A percentile compares a stretch with the other conserved stretches of the same genome.
These are phyloP conservation scores for Thryonomys swinderianus DNA, from an alignment of 2,113 vertebrate species.

Conservation along the genomic window DNA sequence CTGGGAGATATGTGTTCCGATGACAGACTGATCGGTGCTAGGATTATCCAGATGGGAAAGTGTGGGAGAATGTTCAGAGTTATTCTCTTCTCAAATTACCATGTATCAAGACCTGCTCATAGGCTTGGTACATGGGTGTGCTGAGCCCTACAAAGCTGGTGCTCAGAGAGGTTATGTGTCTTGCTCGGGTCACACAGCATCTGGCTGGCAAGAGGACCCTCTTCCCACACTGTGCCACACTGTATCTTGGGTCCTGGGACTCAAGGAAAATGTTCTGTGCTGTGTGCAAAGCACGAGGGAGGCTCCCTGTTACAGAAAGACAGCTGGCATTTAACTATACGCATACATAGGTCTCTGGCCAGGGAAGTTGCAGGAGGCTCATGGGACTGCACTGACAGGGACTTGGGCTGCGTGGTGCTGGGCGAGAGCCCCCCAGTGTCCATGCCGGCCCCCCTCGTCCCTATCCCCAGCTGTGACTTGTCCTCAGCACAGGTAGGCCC, in stretches of 20 bases:
- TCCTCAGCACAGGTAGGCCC: too few relatives aligned
- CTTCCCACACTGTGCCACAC: background rate
- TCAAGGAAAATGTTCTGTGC: background rate
- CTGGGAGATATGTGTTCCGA: background rate
- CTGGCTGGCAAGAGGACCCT: background rate
- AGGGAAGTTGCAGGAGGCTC: background rate
- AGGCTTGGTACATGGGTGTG: background rate
- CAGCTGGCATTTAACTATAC: background rate
- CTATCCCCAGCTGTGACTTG: background rate
- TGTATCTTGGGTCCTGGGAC: background rate
- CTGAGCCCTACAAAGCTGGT: background rate
- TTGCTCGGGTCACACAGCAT: background rate
- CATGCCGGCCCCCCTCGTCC: rapidly evolving
- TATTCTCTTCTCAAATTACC: background rate
- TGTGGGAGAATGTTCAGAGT: background rate
- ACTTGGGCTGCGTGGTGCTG: background rate
- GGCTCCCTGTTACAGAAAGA: background rate
- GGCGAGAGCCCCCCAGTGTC: background rate
- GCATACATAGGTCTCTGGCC: background rate
- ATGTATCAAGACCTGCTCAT: background rate
- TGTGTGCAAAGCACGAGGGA: background rate
- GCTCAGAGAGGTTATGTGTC: background rate
- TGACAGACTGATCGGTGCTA: background rate
- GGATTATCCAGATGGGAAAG: background rate
- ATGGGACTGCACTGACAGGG: background rate